Evolutionary conservation across 2,888 invertebrate genomes (phyloP).

Genomic region (Archaeoteleia sp.): DNA sequence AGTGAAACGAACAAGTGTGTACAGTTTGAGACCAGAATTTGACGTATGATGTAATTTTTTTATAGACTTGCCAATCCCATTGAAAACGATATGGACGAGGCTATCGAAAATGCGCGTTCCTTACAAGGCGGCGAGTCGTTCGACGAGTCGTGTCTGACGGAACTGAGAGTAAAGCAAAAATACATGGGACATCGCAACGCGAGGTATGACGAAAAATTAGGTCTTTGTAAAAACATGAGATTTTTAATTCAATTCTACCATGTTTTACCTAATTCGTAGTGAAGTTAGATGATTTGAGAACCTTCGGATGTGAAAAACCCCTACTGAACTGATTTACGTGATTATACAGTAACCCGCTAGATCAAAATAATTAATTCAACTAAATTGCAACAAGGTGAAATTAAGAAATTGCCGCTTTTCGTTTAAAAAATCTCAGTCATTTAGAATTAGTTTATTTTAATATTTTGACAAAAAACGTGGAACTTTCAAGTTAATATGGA

Average conservation of each 20-base stretch:
- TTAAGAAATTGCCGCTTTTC: too few relatives aligned
- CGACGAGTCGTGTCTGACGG: constrained; percentile 66
- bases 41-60: too few relatives aligned
- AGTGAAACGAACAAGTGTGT: too few relatives aligned
- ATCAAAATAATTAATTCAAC: constrained; percentile 3
- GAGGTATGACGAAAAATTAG: too few relatives aligned
- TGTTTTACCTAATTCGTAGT: constrained; percentile 1
- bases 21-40: too few relatives aligned
- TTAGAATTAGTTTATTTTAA: neutral
- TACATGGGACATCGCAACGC: constrained; percentile 89
- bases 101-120: constrained; percentile 64
- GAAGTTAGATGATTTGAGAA: constrained; percentile 42
- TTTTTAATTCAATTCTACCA: neutral
- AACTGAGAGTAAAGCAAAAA: constrained; percentile 79
- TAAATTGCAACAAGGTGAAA: too few relatives aligned
- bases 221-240: constrained; percentile 12
- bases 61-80: constrained; percentile 68
- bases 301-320: constrained; percentile 33
- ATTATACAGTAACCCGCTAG: constrained; percentile 19
- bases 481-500: too few relatives aligned
- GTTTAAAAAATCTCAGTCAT: neutral
- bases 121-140: constrained; percentile 62
- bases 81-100: constrained; percentile 70
- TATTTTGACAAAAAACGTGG: constrained; percentile 1
- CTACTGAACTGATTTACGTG: constrained; percentile 23